Conservation (phyloP, 2,113 vertebrate genomes). For the rat (Rattus norvegicus) region GRCr8 NC_086024.1:106131001-106131500, state of each 20-base stretch:
- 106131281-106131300: not conserved
- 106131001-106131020: not conserved
- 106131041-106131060: no score
- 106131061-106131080: not conserved
- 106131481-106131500: not conserved
- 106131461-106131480: not conserved
- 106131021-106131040: not conserved
- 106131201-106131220: not conserved
- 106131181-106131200: not conserved
- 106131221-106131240: not conserved
- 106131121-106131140: not conserved
- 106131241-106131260: not conserved
- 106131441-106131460: not conserved
- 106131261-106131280: not conserved
- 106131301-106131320: not conserved
- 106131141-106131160: not conserved
- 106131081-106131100: not conserved
- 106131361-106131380: not conserved
- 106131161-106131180: not conserved
- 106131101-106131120: not conserved
- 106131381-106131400: not conserved
- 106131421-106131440: not conserved
- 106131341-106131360: slow-evolving; percentile 5
- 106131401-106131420: not conserved
- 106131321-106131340: slow-evolving; percentile 39